Conservation (phyloP, 1,140 invertebrate species). For the Solenopsis invicta region DNA sequence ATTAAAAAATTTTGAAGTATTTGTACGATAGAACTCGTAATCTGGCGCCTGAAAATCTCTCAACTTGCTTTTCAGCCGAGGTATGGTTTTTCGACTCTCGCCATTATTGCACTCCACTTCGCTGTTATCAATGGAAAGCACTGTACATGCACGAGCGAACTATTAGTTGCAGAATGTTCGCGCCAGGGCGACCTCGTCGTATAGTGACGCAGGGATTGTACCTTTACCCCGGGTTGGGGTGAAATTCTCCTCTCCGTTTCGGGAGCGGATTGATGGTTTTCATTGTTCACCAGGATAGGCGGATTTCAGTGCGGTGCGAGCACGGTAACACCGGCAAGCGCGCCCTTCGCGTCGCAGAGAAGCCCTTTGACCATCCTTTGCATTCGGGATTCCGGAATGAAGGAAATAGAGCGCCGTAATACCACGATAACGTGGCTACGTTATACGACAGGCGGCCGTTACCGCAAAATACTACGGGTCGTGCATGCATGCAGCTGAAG, state of each 20-base stretch:
- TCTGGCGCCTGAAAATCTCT: background rate
- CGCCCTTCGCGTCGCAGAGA: constrained; percentile 68
- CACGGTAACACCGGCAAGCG: constrained; percentile 66
- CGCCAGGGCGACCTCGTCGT: constrained; percentile 55
- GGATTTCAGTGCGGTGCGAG: constrained; percentile 74
- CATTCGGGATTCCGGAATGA: constrained; percentile 69
- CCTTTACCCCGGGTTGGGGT: background rate
- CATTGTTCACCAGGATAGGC: constrained; percentile 79
- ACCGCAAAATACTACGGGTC: constrained; percentile 62
- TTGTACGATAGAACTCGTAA: background rate
- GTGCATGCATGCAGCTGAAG: constrained; percentile 57
- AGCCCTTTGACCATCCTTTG: constrained; percentile 79
- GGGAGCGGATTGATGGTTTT: constrained; percentile 80
- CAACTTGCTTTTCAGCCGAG: background rate
- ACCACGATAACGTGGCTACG: constrained; percentile 46
- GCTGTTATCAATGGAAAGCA: constrained; percentile 51
- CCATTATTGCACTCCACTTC: constrained; percentile 34
- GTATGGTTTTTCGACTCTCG: constrained; percentile 15
- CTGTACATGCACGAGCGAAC: constrained; percentile 53
- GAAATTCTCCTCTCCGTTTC: constrained; percentile 73
- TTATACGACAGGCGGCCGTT: constrained; percentile 42
- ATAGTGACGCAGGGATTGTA: constrained; percentile 51
- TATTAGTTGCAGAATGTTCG: constrained; percentile 64
- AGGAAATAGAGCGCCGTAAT: constrained; percentile 70
- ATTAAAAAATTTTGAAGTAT: background rate